A percentile compares a stretch with the other conserved stretches of the same genome.
These are phyloP conservation scores for Papilio xuthus DNA, from an alignment of 1,140 invertebrate species.

Conservation along the genomic window DNA sequence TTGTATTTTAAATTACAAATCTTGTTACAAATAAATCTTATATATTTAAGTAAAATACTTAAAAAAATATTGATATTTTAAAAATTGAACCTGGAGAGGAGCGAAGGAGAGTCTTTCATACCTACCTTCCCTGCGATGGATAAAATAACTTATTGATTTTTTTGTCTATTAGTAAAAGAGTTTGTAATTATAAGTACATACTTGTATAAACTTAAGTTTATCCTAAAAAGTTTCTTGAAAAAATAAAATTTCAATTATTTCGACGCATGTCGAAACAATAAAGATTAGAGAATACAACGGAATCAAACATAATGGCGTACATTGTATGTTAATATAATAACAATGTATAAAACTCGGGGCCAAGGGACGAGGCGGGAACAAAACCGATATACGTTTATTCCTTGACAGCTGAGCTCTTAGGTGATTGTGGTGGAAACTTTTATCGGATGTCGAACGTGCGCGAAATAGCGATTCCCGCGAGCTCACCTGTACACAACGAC, in stretches of 20 bases:
- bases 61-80: not conserved
- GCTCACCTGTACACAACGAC: slow-evolving; percentile 64
- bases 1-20: not conserved
- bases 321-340: slow-evolving; percentile 19
- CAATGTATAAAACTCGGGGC: slow-evolving; percentile 45
- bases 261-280: not conserved
- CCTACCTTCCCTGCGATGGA: not conserved
- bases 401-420: slow-evolving; percentile 82
- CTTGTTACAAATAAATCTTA: not conserved
- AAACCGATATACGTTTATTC: slow-evolving; percentile 81
- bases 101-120: not conserved
- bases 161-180: no score
- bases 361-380: slow-evolving; percentile 72
- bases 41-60: no score
- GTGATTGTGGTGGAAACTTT: slow-evolving; percentile 82
- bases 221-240: not conserved
- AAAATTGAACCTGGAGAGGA: no score
- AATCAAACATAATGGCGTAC: not conserved
- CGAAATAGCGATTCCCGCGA: slow-evolving; percentile 76
- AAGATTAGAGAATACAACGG: not conserved
- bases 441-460: slow-evolving; percentile 81
- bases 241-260: not conserved
- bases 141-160: not conserved
- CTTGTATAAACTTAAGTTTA: no score
- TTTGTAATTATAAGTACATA: no score